These are phyloP conservation scores for Pyralis farinalis DNA, from an alignment of 2,888 invertebrate genomes.

Conservation along the genomic window DNA sequence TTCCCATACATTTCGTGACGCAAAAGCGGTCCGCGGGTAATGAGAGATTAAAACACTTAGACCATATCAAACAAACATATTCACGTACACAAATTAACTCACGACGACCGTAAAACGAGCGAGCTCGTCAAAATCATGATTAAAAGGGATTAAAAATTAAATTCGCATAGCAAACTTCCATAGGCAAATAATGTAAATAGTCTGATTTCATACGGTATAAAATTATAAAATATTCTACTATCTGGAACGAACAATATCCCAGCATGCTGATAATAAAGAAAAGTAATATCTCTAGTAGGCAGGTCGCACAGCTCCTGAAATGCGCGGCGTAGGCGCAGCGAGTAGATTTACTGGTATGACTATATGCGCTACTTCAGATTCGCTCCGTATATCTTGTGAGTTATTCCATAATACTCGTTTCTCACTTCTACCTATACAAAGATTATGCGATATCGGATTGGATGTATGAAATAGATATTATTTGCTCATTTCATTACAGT, in stretches of 20 bases:
- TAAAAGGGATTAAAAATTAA: too few relatives aligned
- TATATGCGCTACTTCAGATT: constrained; percentile 11
- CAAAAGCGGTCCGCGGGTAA: too few relatives aligned
- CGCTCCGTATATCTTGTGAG: constrained; percentile 14
- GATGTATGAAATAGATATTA: constrained; percentile 17
- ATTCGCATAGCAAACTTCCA: too few relatives aligned
- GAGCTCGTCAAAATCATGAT: too few relatives aligned
- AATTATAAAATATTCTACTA: neutral
- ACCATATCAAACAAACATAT: too few relatives aligned
- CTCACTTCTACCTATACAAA: constrained; percentile 7
- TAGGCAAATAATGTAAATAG: too few relatives aligned
- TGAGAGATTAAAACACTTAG: too few relatives aligned
- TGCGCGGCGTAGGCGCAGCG: constrained; percentile 66
- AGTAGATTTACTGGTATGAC: constrained; percentile 48
- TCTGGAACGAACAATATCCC: constrained; percentile 4
- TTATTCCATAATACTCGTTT: constrained; percentile 34
- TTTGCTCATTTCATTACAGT: constrained; percentile 22
- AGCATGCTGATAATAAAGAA: constrained; percentile 35
- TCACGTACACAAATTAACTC: too few relatives aligned
- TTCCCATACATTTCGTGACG: too few relatives aligned
- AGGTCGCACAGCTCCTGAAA: constrained; percentile 54
- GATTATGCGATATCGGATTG: constrained; percentile 18
- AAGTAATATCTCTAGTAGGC: constrained; percentile 40
- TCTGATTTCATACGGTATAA: too few relatives aligned
- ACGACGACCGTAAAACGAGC: too few relatives aligned